Percentiles rank a stretch among this genome's conserved stretches.
phyloP scores from a whole-genome alignment of 2,888 invertebrate species.

The Dynastes tityus region DNA sequence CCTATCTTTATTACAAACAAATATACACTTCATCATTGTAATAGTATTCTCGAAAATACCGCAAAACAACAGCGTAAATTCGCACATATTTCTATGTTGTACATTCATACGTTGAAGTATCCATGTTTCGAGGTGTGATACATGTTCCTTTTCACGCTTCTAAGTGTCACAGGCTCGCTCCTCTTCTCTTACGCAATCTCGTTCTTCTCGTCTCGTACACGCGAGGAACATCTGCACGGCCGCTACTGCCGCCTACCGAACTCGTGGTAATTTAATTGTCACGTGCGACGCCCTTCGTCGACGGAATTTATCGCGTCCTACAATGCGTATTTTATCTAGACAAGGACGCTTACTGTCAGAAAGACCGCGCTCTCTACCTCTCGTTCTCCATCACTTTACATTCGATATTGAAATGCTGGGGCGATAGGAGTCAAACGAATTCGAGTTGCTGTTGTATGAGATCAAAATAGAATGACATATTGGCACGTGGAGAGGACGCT shows the following conservation, averaged over 20 bases:
- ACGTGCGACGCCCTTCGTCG: slow-evolving; percentile 39
- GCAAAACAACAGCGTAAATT: neutral
- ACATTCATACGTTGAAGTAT: neutral
- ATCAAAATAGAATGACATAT: slow-evolving; percentile 29
- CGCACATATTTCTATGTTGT: neutral
- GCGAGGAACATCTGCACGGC: slow-evolving; percentile 21
- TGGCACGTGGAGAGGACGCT: slow-evolving; percentile 17
- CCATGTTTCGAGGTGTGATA: neutral
- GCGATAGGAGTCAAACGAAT: neutral
- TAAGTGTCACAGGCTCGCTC: slow-evolving; percentile 21
- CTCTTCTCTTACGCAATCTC: neutral
- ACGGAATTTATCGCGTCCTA: slow-evolving; percentile 29
- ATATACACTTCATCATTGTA: too few species aligned
- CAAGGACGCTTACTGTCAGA: slow-evolving; percentile 34
- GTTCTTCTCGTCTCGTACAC: slow-evolving; percentile 11
- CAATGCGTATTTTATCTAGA: slow-evolving; percentile 38
- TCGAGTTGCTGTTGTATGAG: slow-evolving; percentile 1
- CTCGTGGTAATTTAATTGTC: slow-evolving; percentile 46
- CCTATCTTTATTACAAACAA: neutral
- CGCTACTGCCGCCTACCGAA: slow-evolving; percentile 17
- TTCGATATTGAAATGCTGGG: slow-evolving; percentile 33
- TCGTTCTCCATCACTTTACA: slow-evolving; percentile 12
- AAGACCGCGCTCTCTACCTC: slow-evolving; percentile 24
- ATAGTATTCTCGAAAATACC: too few species aligned
- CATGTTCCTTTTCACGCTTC: slow-evolving; percentile 12